phyloP scores from a whole-genome alignment of 2,797 vertebrate genomes.

The Lepidocolaptes lacrymiger region DNA sequence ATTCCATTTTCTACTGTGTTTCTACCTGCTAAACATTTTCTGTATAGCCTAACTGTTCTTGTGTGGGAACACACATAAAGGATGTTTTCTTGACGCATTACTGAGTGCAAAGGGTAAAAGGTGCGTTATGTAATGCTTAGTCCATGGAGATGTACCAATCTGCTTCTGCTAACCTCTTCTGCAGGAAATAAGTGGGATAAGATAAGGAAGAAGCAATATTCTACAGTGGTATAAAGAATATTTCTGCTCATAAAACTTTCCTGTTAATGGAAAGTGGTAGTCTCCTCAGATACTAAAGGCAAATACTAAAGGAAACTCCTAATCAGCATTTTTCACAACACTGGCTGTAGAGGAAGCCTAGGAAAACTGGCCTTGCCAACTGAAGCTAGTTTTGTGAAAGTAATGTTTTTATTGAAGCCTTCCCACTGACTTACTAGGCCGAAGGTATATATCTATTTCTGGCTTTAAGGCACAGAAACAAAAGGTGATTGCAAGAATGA shows the following conservation, averaged over 20 bases:
- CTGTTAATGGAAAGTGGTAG: background rate
- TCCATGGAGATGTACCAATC: background rate
- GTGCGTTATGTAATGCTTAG: background rate
- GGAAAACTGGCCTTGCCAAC: background rate
- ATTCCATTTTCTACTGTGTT: background rate
- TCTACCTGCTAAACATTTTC: background rate
- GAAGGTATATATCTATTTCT: background rate
- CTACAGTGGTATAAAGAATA: background rate
- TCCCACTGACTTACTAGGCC: background rate
- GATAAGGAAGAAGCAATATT: background rate
- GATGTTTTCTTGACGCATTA: background rate
- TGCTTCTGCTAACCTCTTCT: background rate
- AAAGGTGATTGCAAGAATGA: background rate
- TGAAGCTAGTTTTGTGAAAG: background rate
- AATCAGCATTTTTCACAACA: background rate
- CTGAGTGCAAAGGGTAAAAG: background rate
- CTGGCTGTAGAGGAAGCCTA: background rate
- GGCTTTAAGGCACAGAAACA: background rate
- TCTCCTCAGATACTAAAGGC: background rate
- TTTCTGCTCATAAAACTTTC: background rate
- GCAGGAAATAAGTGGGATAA: background rate
- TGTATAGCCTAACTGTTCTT: background rate
- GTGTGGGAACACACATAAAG: background rate
- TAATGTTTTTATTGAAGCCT: background rate
- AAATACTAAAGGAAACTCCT: background rate